These are phyloP conservation scores for Macroramphosus scolopax DNA, from an alignment of 2,797 vertebrate species.

Conservation along the genomic window DNA sequence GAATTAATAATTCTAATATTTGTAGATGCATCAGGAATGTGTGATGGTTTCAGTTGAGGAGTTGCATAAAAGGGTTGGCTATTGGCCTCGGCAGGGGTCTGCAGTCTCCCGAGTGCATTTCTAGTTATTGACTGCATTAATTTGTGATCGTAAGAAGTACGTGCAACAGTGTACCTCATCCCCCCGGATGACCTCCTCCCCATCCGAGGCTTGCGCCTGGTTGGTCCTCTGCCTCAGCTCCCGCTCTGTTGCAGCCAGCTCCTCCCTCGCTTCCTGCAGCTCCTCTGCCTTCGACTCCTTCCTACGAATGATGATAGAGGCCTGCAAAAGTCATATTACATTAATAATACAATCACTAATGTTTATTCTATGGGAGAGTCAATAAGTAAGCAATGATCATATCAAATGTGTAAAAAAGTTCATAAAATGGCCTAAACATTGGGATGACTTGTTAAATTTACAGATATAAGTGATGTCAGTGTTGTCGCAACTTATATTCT, in stretches of 20 bases:
- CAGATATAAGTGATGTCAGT: too few species aligned
- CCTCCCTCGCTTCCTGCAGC: conserved; percentile 91
- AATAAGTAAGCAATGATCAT: background rate
- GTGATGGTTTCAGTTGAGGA: too few species aligned
- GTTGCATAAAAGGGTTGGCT: too few species aligned
- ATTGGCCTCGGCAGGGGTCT: too few species aligned
- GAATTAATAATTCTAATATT: too few species aligned
- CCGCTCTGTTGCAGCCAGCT: conserved; percentile 80
- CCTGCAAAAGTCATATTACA: conserved; percentile 70
- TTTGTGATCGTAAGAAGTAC: background rate
- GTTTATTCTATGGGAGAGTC: background rate
- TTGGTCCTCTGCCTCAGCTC: conserved; percentile 83
- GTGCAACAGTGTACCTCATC: conserved; percentile 84
- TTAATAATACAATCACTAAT: conserved; percentile 26
- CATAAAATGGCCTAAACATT: too few species aligned
- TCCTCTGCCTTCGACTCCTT: conserved; percentile 94
- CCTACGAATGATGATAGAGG: conserved; percentile 89
- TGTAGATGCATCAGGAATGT: too few species aligned
- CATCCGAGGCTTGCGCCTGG: conserved; percentile 78
- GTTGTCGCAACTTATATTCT: too few species aligned
- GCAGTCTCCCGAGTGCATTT: too few species aligned
- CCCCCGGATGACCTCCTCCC: conserved; percentile 82
- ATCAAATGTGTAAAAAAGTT: too few species aligned
- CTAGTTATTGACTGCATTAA: background rate
- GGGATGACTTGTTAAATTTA: too few species aligned